Evolutionary conservation across 2,113 vertebrate genomes (phyloP).

Genomic region (Hymenochirus boettgeri): DNA sequence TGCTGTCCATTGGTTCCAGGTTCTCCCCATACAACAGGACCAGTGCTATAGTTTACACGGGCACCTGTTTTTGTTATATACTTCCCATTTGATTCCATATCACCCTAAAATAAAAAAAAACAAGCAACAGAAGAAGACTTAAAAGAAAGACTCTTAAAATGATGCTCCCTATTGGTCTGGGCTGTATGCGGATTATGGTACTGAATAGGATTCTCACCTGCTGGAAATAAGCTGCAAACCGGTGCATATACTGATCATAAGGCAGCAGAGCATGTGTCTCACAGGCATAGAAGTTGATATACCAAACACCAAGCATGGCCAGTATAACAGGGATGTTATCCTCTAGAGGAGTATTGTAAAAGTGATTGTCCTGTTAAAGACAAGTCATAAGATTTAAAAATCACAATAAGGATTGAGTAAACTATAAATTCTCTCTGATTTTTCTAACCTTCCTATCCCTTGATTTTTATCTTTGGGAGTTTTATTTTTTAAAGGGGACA

Average conservation of each 20-base stretch:
- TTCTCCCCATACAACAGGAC: slow-evolving; percentile 95
- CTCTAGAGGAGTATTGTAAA: slow-evolving; percentile 78
- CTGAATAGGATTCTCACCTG: too few relatives aligned
- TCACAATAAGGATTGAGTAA: too few relatives aligned
- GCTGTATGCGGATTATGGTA: too few relatives aligned
- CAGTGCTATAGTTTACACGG: slow-evolving; percentile 81
- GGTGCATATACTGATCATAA: slow-evolving; percentile 97
- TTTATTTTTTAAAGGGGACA: too few relatives aligned
- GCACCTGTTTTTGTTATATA: slow-evolving; percentile 80
- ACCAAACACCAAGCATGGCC: slow-evolving; percentile 92
- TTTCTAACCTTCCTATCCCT: too few relatives aligned
- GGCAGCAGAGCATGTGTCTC: slow-evolving; percentile 92
- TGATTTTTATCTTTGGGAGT: too few relatives aligned
- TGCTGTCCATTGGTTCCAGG: slow-evolving; percentile 96
- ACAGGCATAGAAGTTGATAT: slow-evolving; percentile 88
- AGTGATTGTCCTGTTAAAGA: slow-evolving; percentile 81
- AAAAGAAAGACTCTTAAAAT: too few relatives aligned
- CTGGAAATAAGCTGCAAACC: slow-evolving; percentile 97
- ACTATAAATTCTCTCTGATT: too few relatives aligned
- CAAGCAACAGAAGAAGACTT: not conserved
- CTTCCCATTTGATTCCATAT: slow-evolving; percentile 98
- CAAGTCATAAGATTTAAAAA: too few relatives aligned
- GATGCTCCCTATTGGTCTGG: too few relatives aligned
- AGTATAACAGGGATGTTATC: slow-evolving; percentile 83
- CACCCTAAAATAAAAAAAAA: slow-evolving; percentile 66